Base-by-base conservation (phyloP, 2,888 invertebrate species). In the Cremastinae sp. region DNA sequence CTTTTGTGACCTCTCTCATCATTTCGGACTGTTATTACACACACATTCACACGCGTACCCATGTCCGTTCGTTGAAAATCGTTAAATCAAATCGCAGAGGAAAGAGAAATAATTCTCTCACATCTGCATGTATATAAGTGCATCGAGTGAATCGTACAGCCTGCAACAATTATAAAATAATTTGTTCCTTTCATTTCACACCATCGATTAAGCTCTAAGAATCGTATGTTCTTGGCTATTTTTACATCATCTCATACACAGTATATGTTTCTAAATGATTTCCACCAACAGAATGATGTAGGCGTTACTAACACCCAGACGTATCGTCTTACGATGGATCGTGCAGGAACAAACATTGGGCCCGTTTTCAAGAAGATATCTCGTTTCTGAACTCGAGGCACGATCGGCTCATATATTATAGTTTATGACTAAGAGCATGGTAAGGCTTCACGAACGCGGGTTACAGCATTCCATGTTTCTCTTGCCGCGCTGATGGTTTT, bases 351-450 rank as follows among this genome's bases (percentile, higher is more conserved):
- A 66, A 62, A 74, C 74, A 70, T 77, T 45, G 66, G 73, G 70
- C 70, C 61, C 56, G 61, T 51, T 56, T 77, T 39, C 65, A 49
- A 59, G 56, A 53, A 64, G 68, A 51, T 65, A 73, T 69, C 58
- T 58, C 45, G 28, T 56, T 70, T 69, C 55, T 49, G 41, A 70
- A 77, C 70, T 70, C 77, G 43, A 70, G 77, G 73, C 77, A 77
- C 77, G 77, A 77, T 74, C 77, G 56, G 47, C 77, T 77, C 77
- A 77, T 77, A 77, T 66, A 77, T 77, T 77, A 77, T 77, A 77
- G 74, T 77, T 74, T 74, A 77, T 70, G 77, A 74, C 69, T 66
- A 43, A 53, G 5, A 37, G 61, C 69, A 56, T 55, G 65, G 49
- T 41, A 35, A 47, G 59, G 55, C 64, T 55, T 55, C 76, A 49